Evolutionary conservation across 2,113 vertebrate genomes (phyloP).

Genomic region (Podiceps cristatus): DNA sequence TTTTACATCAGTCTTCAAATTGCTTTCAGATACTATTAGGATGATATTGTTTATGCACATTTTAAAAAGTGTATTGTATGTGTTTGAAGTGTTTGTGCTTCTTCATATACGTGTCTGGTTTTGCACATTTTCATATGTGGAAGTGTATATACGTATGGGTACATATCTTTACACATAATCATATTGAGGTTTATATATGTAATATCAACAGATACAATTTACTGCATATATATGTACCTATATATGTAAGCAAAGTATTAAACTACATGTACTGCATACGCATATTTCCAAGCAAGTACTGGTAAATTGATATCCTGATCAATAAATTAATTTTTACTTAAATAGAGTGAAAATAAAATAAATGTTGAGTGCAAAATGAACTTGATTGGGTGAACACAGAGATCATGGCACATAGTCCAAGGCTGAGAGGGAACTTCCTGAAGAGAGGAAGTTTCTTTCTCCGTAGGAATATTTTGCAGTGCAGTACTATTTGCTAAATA

Average conservation of each 20-base stretch:
- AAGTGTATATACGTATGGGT: no score
- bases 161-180: fast-evolving
- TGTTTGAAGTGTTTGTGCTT: not conserved
- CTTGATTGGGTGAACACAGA: not conserved
- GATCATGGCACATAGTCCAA: fast-evolving
- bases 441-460: not conserved
- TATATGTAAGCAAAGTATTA: not conserved
- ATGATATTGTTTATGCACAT: not conserved
- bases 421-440: not conserved
- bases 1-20: slow-evolving; percentile 56
- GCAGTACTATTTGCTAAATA: not conserved
- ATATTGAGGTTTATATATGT: not conserved
- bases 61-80: not conserved
- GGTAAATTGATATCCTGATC: not conserved
- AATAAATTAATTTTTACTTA: not conserved
- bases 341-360: not conserved
- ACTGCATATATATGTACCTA: fast-evolving
- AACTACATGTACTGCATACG: not conserved
- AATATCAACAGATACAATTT: not conserved
- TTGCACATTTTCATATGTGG: not conserved
- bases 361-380: not conserved
- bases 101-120: not conserved
- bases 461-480: not conserved
- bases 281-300: not conserved
- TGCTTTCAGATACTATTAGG: slow-evolving; percentile 5